A percentile compares a stretch with the other conserved stretches of the same genome.
Conservation (phyloP, 2,113 vertebrate genomes). For the Gopherus evgoodei region DNA sequence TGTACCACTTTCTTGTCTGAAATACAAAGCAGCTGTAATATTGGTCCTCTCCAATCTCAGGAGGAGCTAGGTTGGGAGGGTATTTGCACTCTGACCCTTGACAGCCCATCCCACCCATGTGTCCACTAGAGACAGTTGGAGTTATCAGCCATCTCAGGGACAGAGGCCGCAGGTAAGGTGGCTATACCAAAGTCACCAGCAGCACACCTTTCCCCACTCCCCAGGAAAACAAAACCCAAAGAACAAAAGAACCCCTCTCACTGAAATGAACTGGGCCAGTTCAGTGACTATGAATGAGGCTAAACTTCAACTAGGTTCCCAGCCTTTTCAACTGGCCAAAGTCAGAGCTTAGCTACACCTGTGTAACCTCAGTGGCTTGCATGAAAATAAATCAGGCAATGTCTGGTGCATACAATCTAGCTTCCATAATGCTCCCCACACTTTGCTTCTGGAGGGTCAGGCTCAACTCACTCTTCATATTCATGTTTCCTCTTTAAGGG, state of each 20-base stretch:
- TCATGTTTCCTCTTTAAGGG: slow-evolving; percentile 5
- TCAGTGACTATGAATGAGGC: background rate
- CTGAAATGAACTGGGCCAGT: background rate
- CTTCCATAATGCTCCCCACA: slow-evolving; percentile 4
- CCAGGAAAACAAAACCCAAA: background rate
- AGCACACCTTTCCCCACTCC: no score
- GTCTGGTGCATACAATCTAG: background rate
- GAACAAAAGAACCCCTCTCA: background rate
- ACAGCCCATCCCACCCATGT: background rate
- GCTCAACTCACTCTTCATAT: slow-evolving; percentile 6
- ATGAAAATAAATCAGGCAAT: background rate
- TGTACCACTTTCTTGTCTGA: background rate
- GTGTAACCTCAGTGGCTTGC: background rate
- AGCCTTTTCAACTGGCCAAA: fast-evolving
- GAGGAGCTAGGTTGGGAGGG: background rate
- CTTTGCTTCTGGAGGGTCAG: background rate
- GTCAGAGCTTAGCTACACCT: fast-evolving
- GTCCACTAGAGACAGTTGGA: background rate
- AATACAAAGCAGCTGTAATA: background rate
- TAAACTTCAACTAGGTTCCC: background rate
- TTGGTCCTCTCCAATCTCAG: background rate
- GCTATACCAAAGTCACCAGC: background rate
- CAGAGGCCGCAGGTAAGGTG: background rate
- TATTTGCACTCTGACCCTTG: no score
- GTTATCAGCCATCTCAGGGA: background rate